Base-by-base conservation (phyloP, 2,113 vertebrate species). In the Galeopterus variegatus region DNA sequence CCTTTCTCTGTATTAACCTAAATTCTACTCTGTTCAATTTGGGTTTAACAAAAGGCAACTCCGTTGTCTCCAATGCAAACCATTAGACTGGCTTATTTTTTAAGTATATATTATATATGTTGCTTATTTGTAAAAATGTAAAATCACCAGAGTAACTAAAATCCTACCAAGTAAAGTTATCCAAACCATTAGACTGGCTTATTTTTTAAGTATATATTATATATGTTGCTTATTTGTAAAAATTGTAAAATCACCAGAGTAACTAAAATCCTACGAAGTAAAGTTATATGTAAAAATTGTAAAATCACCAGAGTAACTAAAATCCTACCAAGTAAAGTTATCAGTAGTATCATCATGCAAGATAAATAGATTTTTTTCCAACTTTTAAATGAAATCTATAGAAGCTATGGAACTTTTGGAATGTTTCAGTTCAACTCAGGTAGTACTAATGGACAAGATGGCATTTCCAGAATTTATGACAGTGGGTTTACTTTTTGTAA, bases 21-120 rank as follows among this genome's bases (percentile, higher is more conserved):
- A 99, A 98, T 89, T 99, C 99, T 45, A 99, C 99, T 97, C 98
- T 99, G 48, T 98, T 99, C 98, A 99, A 99, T 96, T 98, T 99
- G 96, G 98, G 99, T 60, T 98, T 98, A 88, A 97, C 73, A 6
- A 99, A 98, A 86, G 97, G 65, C 84, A 97, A 33, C 82, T 89
- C 97, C 56, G 9, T 98, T 48, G 58, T 76, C 24, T 93, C 97
- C 54, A 97, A 50, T 81, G 31, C 82, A 89, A 97, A 86, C 91
- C 98, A 94, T 11, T 98, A 98, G 97, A 85, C 26, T 41, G 56
- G 73, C 9, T 79, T 26, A 1, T 94, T 23, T 92, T 90, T 96
- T 72, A 62, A 3, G 41, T 41, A 41, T 94, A 18, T 64, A 24
- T 65, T 72, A 6, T 64, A 45, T 14, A 28, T 95, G 69, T 50